phyloP scores from a whole-genome alignment of 1,140 invertebrate species.

The Zaprionus inermis region DNA sequence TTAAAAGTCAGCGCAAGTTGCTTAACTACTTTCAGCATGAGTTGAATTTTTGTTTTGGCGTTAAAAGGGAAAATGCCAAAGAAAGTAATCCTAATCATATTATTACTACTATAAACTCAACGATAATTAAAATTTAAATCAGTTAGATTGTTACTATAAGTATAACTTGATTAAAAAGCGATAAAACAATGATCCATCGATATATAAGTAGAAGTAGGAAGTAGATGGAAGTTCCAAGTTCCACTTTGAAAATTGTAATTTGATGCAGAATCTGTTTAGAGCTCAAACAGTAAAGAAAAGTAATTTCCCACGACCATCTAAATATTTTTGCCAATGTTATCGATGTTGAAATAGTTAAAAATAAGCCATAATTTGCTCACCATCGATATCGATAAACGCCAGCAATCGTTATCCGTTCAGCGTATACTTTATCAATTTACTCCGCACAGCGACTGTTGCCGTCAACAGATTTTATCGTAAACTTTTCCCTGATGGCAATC shows the following conservation, averaged over 20 bases:
- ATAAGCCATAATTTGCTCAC: neutral
- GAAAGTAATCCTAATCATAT: neutral
- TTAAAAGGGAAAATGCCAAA: neutral
- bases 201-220: no score
- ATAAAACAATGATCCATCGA: no score
- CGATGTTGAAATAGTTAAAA: no score
- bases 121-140: neutral
- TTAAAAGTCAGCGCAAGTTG: slow-evolving; percentile 1
- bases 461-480: slow-evolving; percentile 22
- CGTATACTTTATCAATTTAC: slow-evolving; percentile 9
- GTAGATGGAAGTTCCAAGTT: no score
- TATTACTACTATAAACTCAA: neutral
- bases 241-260: no score
- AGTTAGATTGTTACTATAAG: no score
- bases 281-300: no score
- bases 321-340: no score
- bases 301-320: no score
- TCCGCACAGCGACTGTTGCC: neutral
- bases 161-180: no score
- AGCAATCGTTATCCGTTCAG: neutral
- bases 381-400: neutral
- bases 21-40: slow-evolving; percentile 7
- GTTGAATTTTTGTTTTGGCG: neutral
- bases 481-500: slow-evolving; percentile 23
- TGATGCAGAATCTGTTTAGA: no score